Percentiles rank a stretch among this genome's conserved stretches.
Conservation (phyloP, 1,140 invertebrate genomes). For the Latrodectus geometricus region DNA sequence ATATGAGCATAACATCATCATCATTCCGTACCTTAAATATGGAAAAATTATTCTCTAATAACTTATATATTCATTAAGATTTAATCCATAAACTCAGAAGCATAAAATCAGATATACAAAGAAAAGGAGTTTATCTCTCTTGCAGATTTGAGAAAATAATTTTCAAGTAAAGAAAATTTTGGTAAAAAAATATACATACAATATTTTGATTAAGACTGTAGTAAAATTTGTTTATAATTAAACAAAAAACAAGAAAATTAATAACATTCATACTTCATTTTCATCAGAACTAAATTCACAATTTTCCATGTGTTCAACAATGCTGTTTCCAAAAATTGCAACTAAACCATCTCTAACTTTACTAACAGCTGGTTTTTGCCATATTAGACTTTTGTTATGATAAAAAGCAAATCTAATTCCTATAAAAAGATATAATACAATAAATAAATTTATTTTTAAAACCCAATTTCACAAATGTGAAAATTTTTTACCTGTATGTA, state of each 20-base stretch:
- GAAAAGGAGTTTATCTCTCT: no score
- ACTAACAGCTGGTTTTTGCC: constrained; percentile 72
- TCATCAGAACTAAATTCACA: constrained; percentile 24
- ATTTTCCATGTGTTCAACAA: constrained; percentile 65
- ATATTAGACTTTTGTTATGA: constrained; percentile 73
- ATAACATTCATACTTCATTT: constrained; percentile 6
- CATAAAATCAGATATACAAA: no score
- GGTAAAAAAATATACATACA: no score
- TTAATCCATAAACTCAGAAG: no score
- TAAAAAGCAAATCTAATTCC: constrained; percentile 71
- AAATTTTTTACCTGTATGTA: constrained; percentile 68
- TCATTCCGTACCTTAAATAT: no score
- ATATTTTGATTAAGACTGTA: no score
- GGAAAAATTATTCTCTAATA: no score
- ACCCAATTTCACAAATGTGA: neutral
- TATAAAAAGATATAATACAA: constrained; percentile 2
- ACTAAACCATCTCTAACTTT: constrained; percentile 70
- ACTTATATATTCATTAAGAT: no score
- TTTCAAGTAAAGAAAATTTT: no score
- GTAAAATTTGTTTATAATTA: no score
- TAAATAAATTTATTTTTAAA: neutral
- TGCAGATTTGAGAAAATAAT: no score
- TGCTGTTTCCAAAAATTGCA: constrained; percentile 70
- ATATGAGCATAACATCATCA: no score
- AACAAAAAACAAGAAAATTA: neutral